Conservation (phyloP, 2,797 vertebrate species). For the Cuculus canorus region DNA sequence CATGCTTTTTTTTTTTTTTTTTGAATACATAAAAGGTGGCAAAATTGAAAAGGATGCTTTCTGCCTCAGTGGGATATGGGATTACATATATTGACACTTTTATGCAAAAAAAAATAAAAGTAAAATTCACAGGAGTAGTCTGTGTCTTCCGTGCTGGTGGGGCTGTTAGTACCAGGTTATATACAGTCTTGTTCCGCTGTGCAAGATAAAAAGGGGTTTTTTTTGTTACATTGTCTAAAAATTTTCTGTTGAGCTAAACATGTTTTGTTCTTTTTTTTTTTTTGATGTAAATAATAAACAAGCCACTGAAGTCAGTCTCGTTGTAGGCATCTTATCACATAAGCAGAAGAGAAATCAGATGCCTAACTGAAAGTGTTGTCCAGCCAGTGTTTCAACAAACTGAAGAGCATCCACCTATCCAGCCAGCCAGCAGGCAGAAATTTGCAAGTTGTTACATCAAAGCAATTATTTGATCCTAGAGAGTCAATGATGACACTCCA, state of each 20-base stretch:
- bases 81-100: background rate
- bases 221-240: background rate
- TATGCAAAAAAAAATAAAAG: background rate
- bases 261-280: background rate
- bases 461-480: background rate
- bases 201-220: background rate
- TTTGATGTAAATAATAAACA: background rate
- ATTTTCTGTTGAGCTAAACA: background rate
- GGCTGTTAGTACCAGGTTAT: background rate
- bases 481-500: background rate
- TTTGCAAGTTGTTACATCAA: background rate
- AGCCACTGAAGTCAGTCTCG: background rate
- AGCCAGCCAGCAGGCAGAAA: background rate
- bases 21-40: background rate
- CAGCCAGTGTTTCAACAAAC: background rate
- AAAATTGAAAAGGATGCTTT: background rate
- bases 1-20: background rate
- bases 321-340: background rate
- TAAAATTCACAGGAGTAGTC: background rate
- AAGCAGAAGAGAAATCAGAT: background rate
- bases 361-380: background rate
- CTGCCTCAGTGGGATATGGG: background rate
- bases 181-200: background rate
- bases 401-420: background rate
- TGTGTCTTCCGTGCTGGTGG: background rate